Evolutionary conservation across 2,888 invertebrate species (phyloP).

Genomic region (Scaptomyza parva): DNA sequence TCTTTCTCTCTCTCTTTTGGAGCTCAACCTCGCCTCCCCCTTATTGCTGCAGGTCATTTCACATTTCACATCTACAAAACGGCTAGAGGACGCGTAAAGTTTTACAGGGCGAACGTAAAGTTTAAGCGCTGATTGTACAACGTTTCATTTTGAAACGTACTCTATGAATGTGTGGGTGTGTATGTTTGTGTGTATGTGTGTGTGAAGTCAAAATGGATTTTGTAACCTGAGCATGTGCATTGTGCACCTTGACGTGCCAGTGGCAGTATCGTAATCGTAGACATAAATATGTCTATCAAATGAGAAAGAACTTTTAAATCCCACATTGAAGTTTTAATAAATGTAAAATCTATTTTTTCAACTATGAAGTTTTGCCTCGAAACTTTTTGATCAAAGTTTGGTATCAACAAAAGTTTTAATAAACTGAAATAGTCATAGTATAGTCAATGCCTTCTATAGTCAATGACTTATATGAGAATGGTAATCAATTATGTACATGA

Average conservation of each 20-base stretch:
- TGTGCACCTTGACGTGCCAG: slow-evolving; percentile 19
- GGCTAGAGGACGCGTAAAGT: slow-evolving; percentile 63
- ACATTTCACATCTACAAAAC: slow-evolving; percentile 37
- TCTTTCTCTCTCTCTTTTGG: no score
- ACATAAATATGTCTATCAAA: slow-evolving; percentile 1
- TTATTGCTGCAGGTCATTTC: slow-evolving; percentile 61
- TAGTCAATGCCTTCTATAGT: neutral
- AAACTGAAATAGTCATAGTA: neutral
- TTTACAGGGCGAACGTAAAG: slow-evolving; percentile 73
- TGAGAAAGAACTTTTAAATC: neutral
- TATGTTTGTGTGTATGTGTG: slow-evolving; percentile 1
- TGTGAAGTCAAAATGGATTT: slow-evolving; percentile 40
- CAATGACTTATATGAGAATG: neutral
- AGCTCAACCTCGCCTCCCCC: slow-evolving; percentile 6
- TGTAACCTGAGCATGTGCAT: slow-evolving; percentile 53
- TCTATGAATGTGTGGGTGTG: neutral
- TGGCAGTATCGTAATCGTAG: slow-evolving; percentile 20
- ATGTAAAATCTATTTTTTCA: neutral
- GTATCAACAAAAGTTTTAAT: neutral
- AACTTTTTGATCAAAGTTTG: neutral
- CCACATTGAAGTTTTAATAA: neutral
- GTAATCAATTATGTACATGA: neutral
- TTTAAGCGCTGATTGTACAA: slow-evolving; percentile 71
- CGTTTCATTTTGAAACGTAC: slow-evolving; percentile 21
- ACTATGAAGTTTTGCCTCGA: neutral